Evolutionary conservation across 2,888 invertebrate genomes (phyloP).

Genomic region (Spialia ferax): DNA sequence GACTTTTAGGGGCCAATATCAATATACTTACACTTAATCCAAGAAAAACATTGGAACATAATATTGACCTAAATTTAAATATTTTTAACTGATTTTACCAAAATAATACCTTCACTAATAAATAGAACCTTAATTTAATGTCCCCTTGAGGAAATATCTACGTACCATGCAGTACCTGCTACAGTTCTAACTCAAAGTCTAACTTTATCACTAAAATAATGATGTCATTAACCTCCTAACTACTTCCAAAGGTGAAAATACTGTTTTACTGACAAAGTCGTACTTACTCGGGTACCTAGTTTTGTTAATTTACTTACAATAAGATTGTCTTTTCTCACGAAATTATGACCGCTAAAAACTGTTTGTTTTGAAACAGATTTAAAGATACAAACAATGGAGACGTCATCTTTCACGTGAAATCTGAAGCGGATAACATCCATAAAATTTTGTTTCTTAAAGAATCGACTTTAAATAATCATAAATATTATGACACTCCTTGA

Average conservation of each 20-base stretch:
- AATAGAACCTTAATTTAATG: too few relatives aligned
- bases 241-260: not conserved
- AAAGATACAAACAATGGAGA: constrained; percentile 5
- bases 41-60: too few relatives aligned
- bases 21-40: too few relatives aligned
- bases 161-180: not conserved
- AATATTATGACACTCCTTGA: too few relatives aligned
- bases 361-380: constrained; percentile 22
- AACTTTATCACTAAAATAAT: not conserved
- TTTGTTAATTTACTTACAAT: constrained; percentile 19
- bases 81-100: too few relatives aligned
- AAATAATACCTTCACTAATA: too few relatives aligned
- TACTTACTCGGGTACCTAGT: not conserved
- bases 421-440: not conserved
- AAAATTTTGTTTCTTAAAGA: not conserved
- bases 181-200: not conserved
- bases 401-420: not conserved
- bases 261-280: not conserved
- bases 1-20: too few relatives aligned
- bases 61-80: too few relatives aligned
- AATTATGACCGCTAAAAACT: constrained; percentile 1
- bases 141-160: not conserved
- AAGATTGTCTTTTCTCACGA: constrained; percentile 20
- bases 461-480: not conserved
- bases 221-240: not conserved